Evolutionary conservation across 2,113 vertebrate species (phyloP).

Genomic region (Rhea americana): DNA sequence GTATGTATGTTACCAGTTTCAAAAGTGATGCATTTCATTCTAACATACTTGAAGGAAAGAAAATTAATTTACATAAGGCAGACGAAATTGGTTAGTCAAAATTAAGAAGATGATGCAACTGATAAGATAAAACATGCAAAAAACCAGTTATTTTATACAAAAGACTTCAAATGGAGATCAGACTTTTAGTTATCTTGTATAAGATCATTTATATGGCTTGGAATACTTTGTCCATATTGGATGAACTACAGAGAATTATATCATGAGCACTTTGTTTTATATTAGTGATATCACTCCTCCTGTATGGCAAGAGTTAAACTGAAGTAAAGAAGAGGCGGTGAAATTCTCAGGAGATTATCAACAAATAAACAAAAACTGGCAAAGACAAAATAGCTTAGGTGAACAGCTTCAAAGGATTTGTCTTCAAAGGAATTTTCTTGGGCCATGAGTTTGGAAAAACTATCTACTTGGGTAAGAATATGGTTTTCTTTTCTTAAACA

Average conservation of each 20-base stretch:
- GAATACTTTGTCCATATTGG: neutral
- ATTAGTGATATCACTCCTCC: neutral
- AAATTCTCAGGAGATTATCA: neutral
- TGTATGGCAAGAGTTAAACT: neutral
- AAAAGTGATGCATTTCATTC: accelerated
- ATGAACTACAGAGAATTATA: neutral
- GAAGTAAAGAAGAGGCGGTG: neutral
- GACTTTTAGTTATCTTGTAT: neutral
- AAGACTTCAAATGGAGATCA: neutral
- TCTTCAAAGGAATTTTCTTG: neutral
- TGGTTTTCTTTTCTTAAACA: neutral
- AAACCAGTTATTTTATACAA: neutral
- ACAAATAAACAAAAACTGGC: neutral
- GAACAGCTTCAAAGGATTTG: conserved; percentile 3
- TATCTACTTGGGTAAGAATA: conserved; percentile 29
- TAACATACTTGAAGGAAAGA: neutral
- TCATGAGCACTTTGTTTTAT: neutral
- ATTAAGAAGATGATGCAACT: neutral
- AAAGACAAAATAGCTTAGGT: neutral
- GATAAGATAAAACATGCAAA: neutral
- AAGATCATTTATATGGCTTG: neutral
- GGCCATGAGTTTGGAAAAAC: neutral
- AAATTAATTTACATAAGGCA: neutral
- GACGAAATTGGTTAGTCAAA: neutral
- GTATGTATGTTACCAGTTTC: neutral